A percentile compares a stretch with the other conserved stretches of the same genome.
Evolutionary conservation across 2,888 invertebrate species (phyloP).

Genomic region (Lypha dubia): DNA sequence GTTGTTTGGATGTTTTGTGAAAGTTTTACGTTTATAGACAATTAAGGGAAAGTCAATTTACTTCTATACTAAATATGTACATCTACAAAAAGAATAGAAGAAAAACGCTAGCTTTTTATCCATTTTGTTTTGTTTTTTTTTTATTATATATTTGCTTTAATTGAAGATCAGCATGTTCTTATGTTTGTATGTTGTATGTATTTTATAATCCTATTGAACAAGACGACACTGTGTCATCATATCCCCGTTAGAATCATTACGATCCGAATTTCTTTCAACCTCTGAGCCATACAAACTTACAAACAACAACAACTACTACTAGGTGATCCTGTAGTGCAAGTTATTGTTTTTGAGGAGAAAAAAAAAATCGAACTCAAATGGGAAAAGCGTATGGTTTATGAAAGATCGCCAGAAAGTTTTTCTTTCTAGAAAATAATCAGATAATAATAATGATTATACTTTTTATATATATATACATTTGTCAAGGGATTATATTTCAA

Average conservation of each 20-base stretch:
- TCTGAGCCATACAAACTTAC: not conserved
- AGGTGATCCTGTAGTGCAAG: not conserved
- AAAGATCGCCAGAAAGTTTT: not conserved
- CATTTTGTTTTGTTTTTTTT: too few species aligned
- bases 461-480: not conserved
- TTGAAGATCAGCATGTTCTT: constrained; percentile 39
- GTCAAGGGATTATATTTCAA: too few species aligned
- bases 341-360: not conserved
- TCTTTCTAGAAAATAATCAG: not conserved
- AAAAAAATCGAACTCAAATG: not conserved
- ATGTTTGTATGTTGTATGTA: constrained; percentile 6
- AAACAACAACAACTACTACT: not conserved
- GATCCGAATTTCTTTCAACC: not conserved
- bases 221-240: constrained; percentile 34
- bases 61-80: not conserved
- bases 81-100: constrained; percentile 31
- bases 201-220: constrained; percentile 29
- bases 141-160: constrained; percentile 21
- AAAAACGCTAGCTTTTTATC: constrained; percentile 8
- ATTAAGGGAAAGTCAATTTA: not conserved
- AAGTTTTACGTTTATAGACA: constrained; percentile 23
- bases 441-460: constrained; percentile 20
- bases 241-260: constrained; percentile 45
- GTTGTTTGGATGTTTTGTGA: constrained; percentile 69
- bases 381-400: not conserved